Percentiles rank a stretch among this genome's conserved stretches.
These are phyloP conservation scores for Chrysolina haemoptera DNA, from an alignment of 2,888 invertebrate species.

Conservation along the genomic window DNA sequence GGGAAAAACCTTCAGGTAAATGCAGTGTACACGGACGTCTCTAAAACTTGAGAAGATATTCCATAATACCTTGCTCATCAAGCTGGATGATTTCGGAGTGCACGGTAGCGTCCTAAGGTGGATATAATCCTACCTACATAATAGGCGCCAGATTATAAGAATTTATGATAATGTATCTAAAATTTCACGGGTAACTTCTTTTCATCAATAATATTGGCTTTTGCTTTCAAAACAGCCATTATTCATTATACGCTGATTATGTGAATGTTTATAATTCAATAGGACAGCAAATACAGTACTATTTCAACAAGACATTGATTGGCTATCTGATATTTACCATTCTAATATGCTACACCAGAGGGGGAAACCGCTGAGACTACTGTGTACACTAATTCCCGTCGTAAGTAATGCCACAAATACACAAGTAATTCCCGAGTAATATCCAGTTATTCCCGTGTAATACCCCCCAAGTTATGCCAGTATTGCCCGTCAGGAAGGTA, in stretches of 20 bases:
- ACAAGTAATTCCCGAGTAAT: too few relatives aligned
- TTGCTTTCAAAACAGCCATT: background rate
- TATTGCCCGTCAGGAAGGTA: too few relatives aligned
- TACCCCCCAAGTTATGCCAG: too few relatives aligned
- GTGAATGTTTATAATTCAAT: background rate
- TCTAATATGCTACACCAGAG: background rate
- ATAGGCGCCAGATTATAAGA: background rate
- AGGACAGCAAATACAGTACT: background rate
- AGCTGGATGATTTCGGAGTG: too few relatives aligned
- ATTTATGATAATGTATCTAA: too few relatives aligned
- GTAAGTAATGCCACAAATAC: too few relatives aligned
- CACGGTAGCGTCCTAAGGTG: background rate
- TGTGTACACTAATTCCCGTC: too few relatives aligned
- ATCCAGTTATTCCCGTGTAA: too few relatives aligned
- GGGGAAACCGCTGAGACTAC: too few relatives aligned
- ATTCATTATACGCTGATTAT: background rate
- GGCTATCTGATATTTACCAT: background rate
- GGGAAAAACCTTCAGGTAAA: background rate
- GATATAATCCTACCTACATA: background rate
- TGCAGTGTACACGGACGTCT: background rate
- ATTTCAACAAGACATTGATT: slow-evolving; percentile 1
- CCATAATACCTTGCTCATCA: background rate
- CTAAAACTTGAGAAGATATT: background rate
- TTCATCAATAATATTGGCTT: background rate
- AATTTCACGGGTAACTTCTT: background rate